phyloP scores from a whole-genome alignment of 2,888 invertebrate genomes.

The Physocephala rufipes region DNA sequence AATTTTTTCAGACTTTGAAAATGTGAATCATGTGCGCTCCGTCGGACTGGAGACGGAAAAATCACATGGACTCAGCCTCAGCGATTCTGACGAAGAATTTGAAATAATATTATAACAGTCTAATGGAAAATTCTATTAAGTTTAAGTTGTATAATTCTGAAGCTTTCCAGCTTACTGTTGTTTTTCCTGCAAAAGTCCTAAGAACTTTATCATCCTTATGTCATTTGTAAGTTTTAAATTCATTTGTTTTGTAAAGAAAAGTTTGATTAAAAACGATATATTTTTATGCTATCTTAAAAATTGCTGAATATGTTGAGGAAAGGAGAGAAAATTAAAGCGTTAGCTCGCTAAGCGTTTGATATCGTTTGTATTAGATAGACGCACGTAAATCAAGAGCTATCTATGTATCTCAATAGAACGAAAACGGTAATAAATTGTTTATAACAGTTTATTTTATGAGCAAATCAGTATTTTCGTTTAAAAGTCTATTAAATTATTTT shows the following conservation, averaged over 20 bases:
- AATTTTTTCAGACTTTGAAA: slow-evolving; percentile 51
- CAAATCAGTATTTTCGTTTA: background rate
- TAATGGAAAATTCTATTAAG: background rate
- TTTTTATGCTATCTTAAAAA: background rate
- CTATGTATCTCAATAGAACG: background rate
- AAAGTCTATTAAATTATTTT: background rate
- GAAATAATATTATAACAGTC: slow-evolving; percentile 79
- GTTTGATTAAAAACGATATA: background rate
- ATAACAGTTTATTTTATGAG: background rate
- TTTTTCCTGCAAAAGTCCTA: background rate
- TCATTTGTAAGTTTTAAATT: background rate
- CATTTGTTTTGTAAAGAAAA: background rate
- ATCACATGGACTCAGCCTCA: slow-evolving; percentile 67
- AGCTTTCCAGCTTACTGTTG: background rate
- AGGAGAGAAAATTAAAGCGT: background rate
- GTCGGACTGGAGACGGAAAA: slow-evolving; percentile 36
- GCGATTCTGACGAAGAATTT: slow-evolving; percentile 84
- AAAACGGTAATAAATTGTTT: background rate
- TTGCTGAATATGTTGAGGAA: background rate
- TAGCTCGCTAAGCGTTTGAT: no score
- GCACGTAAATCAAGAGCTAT: slow-evolving; percentile 11
- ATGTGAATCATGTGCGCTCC: slow-evolving; percentile 50
- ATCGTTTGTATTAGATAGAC: no score
- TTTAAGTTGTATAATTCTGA: slow-evolving; percentile 26
- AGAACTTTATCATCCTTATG: background rate